Evolutionary conservation across 53 echinoderm and acorn worm genomes (phyloP), one percentile per base, ranked within the genome.

Genomic region (Paracentrotus lividus): DNA sequence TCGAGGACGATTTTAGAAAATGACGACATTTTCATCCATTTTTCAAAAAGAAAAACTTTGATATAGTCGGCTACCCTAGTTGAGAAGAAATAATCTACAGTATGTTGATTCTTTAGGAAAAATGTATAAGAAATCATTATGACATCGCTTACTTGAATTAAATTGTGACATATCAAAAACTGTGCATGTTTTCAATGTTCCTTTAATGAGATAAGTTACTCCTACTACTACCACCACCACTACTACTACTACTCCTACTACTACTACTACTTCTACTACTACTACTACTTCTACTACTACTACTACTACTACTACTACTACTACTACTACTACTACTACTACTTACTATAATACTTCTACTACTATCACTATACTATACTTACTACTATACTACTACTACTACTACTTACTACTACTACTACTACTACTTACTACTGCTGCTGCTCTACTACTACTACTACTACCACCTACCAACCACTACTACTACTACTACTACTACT

Each of bases 231-330:
- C 85, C 49, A 45, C 85, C 34, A 24, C 85, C 20, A 85, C 85
- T 85, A 85, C 85, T 85, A 49, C 85, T 45, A 85, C 85, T 85
- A 85, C 85, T 85, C 44, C 85, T 85, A 85, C 85, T 85, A 85
- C 85, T 85, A 85, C 85, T 85, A 45, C 85, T 85, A 45, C 85
- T 85, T 47, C 85, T 85, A 85, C 49, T 85, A 45, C 85, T 85
- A 85, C 49, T 85, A 85, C 85, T 85, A 45, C 85, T 85, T 47
- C 85, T 85, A 85, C 85, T 85, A 45, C 85, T 85, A 85, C 85
- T 85, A 85, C 85, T 85, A 85, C 85, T 49, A 85, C 85, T 85
- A 85, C 51, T 85, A 85, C 85, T 85, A 85, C 85, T 85, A 85
- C 85, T 85, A 85, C 85, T 85, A 85, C 44, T 85, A 49, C 44